phyloP scores from a whole-genome alignment of 64 coral and sea anemone species.

The Porites lutea region DNA sequence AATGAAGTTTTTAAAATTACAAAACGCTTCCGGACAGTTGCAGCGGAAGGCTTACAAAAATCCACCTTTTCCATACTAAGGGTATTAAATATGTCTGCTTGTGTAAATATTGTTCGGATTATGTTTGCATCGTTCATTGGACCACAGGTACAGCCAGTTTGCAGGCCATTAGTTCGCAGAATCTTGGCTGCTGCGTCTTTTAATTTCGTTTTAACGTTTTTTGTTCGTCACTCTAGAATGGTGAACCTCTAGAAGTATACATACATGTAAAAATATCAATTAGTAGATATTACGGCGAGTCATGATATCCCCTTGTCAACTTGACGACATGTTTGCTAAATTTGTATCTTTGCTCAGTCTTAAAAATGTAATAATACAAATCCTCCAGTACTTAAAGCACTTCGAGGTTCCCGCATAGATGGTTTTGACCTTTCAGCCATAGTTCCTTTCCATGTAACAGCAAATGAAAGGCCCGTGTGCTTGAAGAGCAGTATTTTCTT shows the following conservation, averaged over 20 bases:
- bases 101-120: slow-evolving; percentile 1
- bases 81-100: slow-evolving; percentile 21
- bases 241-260: no score
- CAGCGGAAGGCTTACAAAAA: neutral
- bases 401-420: neutral
- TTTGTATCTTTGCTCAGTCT: neutral
- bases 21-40: slow-evolving; percentile 27
- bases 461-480: neutral
- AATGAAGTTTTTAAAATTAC: slow-evolving; percentile 9
- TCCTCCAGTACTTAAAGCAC: slow-evolving; percentile 30
- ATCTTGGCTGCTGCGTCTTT: neutral
- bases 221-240: neutral
- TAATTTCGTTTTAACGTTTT: neutral
- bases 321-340: neutral
- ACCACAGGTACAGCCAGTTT: neutral
- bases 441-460: neutral
- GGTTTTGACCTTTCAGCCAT: neutral
- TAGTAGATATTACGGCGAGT: slow-evolving; percentile 17
- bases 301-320: neutral
- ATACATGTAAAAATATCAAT: slow-evolving; percentile 17
- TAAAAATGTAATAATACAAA: neutral
- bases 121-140: slow-evolving; percentile 15
- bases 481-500: neutral
- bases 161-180: neutral
- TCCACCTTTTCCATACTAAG: neutral